Evolutionary conservation across 2,888 invertebrate species (phyloP).

Genomic region (Heterodera filipjevi): DNA sequence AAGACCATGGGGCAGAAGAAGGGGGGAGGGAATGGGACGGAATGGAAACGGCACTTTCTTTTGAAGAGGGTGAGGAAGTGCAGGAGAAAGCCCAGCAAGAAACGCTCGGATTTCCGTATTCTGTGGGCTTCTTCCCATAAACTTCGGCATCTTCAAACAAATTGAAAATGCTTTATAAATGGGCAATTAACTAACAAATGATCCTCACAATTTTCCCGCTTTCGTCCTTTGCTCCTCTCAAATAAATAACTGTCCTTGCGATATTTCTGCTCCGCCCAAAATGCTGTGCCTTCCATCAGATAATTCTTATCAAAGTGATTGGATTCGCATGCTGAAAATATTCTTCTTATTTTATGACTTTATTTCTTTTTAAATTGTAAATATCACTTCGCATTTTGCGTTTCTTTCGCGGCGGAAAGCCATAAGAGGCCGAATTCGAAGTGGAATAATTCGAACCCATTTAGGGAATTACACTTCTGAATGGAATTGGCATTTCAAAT

Average conservation of each 20-base stretch:
- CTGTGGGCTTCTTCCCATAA: neutral
- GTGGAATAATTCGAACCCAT: slow-evolving; percentile 23
- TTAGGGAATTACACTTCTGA: neutral
- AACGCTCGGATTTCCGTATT: neutral
- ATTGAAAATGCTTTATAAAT: neutral
- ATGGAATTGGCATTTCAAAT: too few relatives aligned
- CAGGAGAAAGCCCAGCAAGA: neutral
- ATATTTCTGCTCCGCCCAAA: slow-evolving; percentile 22
- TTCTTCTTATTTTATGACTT: neutral
- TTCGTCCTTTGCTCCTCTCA: neutral
- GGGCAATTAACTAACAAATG: too few relatives aligned
- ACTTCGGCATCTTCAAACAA: slow-evolving; percentile 3
- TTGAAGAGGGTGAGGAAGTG: neutral
- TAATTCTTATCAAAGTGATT: slow-evolving; percentile 29
- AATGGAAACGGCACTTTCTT: neutral
- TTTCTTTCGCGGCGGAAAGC: slow-evolving; percentile 17
- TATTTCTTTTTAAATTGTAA: neutral
- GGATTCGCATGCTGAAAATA: slow-evolving; percentile 5
- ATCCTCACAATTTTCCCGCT: slow-evolving; percentile 14
- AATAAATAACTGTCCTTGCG: slow-evolving; percentile 17
- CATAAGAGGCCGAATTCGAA: slow-evolving; percentile 17
- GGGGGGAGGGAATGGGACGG: neutral
- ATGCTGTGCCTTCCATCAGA: slow-evolving; percentile 26
- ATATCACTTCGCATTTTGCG: slow-evolving; percentile 6
- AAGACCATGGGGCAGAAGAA: neutral